Percentiles rank a stretch among this genome's conserved stretches.
phyloP scores from a whole-genome alignment of 2,888 invertebrate species.

The Portevinia maculata region DNA sequence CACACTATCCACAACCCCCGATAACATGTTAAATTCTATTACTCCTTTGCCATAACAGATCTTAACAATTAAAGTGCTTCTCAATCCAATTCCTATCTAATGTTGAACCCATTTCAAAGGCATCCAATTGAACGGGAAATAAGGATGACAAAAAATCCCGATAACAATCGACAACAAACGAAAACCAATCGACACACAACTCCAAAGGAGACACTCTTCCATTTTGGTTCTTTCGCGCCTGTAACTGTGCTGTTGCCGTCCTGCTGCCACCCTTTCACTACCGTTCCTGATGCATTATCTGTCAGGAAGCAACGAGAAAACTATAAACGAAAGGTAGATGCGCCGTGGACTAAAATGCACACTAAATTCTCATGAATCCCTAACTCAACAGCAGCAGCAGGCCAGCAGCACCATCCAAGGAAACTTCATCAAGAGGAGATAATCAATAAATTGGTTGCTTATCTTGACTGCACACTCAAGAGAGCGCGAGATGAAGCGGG shows the following conservation, averaged over 20 bases:
- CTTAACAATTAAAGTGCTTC: background rate
- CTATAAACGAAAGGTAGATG: slow-evolving; percentile 19
- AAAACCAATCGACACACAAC: slow-evolving; percentile 39
- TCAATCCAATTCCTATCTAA: background rate
- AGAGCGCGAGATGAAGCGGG: background rate
- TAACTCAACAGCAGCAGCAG: background rate
- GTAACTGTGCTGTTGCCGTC: background rate
- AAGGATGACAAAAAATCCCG: background rate
- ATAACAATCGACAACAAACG: slow-evolving; percentile 38
- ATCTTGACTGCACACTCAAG: slow-evolving; percentile 56
- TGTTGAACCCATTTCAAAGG: too few relatives aligned
- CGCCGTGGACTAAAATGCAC: slow-evolving; percentile 47
- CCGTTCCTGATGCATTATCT: slow-evolving; percentile 1
- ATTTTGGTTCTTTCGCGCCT: background rate
- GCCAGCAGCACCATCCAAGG: slow-evolving; percentile 12
- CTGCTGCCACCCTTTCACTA: background rate
- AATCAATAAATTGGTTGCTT: slow-evolving; percentile 72
- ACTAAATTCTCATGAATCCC: slow-evolving; percentile 61
- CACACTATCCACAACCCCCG: too few relatives aligned
- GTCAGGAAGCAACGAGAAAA: slow-evolving; percentile 48
- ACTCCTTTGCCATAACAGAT: too few relatives aligned
- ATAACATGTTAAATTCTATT: too few relatives aligned
- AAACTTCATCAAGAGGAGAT: slow-evolving; percentile 64
- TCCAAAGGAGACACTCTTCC: slow-evolving; percentile 41
- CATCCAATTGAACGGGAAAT: background rate